Evolutionary conservation across 1,140 invertebrate genomes (phyloP), one percentile per base, ranked within the genome.

Genomic region (Philaenus spumarius): DNA sequence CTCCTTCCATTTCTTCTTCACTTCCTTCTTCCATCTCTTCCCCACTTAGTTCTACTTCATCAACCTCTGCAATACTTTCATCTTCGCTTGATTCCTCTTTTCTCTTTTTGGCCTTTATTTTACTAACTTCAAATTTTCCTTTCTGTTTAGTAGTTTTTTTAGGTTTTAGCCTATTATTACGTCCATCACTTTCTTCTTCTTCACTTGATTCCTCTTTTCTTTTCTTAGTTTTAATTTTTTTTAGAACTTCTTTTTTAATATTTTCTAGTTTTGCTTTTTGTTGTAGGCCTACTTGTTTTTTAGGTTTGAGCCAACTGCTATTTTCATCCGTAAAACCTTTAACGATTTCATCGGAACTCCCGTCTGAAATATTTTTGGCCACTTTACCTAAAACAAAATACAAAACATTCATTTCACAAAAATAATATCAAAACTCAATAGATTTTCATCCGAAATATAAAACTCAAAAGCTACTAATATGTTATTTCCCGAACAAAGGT

Each of bases 91-190:
- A 42, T n/a, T 34, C n/a, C 54, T 48, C 35, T 53, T 57, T 63
- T 53, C n/a, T 55, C 26, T 43, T 58, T 54, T 42, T 42, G 14
- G 43, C 19, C 22, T 37, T 30, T 9, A 30, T 30, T 30, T 30
- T 17, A 50, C 11, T 34, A 47, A 9, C 15, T 20, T 45, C 58
- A 20, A 51, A 23, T 51, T 52, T 61, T 39, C 14, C 45, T 20
- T 45, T 39, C 17, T 4, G 26, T 30, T 30, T 30, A 9, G 9
- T 50, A 59, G 77, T 76, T 43, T 73, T 68, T 65, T 82, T 83
- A 5, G 77, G 78, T 67, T 82, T 86, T 45, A 87, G 67, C 85
- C 84, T 87, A 46, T 73, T 69, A 45, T 80, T 78, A 66, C 87
- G 40, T 60, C 61, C 37, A 59, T 60, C 40, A 24, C 53, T 15